Conservation (phyloP, 1,140 invertebrate genomes). For the Drosophila sturtevanti region DNA sequence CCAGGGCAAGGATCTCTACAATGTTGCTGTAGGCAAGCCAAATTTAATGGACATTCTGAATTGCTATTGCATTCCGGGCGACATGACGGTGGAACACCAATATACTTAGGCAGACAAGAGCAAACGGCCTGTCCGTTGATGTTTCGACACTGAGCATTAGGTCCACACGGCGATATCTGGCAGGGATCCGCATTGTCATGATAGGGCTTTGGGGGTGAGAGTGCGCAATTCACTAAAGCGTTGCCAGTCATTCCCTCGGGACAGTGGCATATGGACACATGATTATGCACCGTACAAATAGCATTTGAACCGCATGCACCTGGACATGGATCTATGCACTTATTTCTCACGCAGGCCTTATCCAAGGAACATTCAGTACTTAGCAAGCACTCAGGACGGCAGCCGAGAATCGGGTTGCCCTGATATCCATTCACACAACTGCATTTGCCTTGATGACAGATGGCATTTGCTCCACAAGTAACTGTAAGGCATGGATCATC, state of each 20-base stretch:
- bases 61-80: slow-evolving; percentile 85
- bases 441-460: slow-evolving; percentile 85
- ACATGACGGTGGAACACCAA: slow-evolving; percentile 85
- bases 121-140: slow-evolving; percentile 83
- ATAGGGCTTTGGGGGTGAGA: slow-evolving; percentile 57
- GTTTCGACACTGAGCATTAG: slow-evolving; percentile 84
- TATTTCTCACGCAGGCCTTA: slow-evolving; percentile 89
- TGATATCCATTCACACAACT: slow-evolving; percentile 86
- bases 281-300: slow-evolving; percentile 90
- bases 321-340: slow-evolving; percentile 89
- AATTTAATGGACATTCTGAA: slow-evolving; percentile 84
- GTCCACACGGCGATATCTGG: slow-evolving; percentile 85
- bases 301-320: slow-evolving; percentile 89
- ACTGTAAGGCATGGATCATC: slow-evolving; percentile 85
- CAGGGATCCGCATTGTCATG: slow-evolving; percentile 83
- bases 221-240: slow-evolving; percentile 63
- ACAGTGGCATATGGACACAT: slow-evolving; percentile 83
- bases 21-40: slow-evolving; percentile 85
- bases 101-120: slow-evolving; percentile 83
- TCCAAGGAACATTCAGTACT: slow-evolving; percentile 90
- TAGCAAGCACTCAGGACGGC: slow-evolving; percentile 92
- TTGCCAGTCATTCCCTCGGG: slow-evolving; percentile 72
- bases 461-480: slow-evolving; percentile 87
- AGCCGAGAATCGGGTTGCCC: slow-evolving; percentile 87
- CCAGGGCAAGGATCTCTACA: slow-evolving; percentile 85